These are phyloP conservation scores for Andrena hattorfiana DNA, from an alignment of 2,888 invertebrate species.

Conservation along the genomic window DNA sequence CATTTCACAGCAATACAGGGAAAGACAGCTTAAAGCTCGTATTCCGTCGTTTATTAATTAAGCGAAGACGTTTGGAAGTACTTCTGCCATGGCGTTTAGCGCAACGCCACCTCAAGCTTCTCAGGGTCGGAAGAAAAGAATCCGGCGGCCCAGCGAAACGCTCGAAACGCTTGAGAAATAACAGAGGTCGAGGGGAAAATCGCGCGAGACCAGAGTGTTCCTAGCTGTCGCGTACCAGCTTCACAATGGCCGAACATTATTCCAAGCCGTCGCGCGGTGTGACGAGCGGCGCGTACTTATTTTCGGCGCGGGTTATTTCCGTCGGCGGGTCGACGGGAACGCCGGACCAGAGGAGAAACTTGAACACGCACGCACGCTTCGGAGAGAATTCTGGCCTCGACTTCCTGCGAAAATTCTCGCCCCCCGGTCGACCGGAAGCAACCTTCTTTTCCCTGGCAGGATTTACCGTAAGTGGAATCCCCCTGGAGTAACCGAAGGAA, in stretches of 20 bases:
- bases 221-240: conserved; percentile 24
- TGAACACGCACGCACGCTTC: conserved; percentile 58
- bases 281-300: conserved; percentile 79
- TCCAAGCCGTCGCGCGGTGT: conserved; percentile 74
- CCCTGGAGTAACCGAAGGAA: too few species aligned
- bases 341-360: conserved; percentile 64
- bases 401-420: conserved; percentile 34
- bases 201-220: not conserved
- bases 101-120: too few species aligned
- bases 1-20: not conserved
- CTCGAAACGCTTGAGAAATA: not conserved
- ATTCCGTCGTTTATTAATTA: not conserved
- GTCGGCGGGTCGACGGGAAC: conserved; percentile 63
- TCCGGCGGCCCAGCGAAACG: not conserved
- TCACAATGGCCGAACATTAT: conserved; percentile 78
- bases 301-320: conserved; percentile 80
- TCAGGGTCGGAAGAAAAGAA: not conserved
- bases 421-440: not conserved
- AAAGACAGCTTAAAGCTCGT: not conserved
- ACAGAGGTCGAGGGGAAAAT: not conserved
- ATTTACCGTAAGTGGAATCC: too few species aligned
- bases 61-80: too few species aligned
- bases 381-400: conserved; percentile 60
- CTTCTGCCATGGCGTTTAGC: too few species aligned
- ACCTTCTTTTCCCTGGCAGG: too few species aligned